phyloP scores from a whole-genome alignment of 1,140 invertebrate species.

The Melanaphis sacchari region DNA sequence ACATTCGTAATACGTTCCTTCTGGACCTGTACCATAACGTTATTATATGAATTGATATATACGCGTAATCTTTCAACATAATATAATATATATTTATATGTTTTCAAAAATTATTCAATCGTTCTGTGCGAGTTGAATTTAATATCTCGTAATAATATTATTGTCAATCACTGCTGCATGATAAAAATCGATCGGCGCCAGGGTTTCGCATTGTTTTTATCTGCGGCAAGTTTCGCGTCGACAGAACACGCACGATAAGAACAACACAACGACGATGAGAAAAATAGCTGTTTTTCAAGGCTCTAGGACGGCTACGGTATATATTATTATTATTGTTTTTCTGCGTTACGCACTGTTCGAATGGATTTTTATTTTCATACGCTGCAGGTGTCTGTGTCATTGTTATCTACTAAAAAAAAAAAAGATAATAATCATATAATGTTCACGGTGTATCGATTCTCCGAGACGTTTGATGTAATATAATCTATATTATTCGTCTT shows the following conservation, averaged over 20 bases:
- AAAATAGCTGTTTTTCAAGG: slow-evolving; percentile 10
- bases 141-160: background rate
- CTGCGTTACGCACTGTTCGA: background rate
- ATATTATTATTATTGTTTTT: slow-evolving; percentile 15
- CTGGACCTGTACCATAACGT: background rate
- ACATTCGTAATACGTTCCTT: background rate
- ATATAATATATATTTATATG: too few species aligned
- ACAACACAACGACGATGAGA: background rate
- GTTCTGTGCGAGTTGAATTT: background rate
- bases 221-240: background rate
- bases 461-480: background rate
- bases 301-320: background rate
- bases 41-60: background rate
- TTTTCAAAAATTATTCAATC: background rate
- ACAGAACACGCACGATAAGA: slow-evolving; percentile 9
- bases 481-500: background rate
- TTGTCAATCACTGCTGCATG: background rate
- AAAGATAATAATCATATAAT: background rate
- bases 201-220: background rate
- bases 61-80: background rate
- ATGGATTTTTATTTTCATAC: slow-evolving; percentile 4
- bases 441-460: background rate
- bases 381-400: background rate
- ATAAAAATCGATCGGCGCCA: background rate
- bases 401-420: background rate